A percentile compares a stretch with the other conserved stretches of the same genome.
phyloP scores from a whole-genome alignment of 2,888 invertebrate genomes.

The Syrphus vitripennis region DNA sequence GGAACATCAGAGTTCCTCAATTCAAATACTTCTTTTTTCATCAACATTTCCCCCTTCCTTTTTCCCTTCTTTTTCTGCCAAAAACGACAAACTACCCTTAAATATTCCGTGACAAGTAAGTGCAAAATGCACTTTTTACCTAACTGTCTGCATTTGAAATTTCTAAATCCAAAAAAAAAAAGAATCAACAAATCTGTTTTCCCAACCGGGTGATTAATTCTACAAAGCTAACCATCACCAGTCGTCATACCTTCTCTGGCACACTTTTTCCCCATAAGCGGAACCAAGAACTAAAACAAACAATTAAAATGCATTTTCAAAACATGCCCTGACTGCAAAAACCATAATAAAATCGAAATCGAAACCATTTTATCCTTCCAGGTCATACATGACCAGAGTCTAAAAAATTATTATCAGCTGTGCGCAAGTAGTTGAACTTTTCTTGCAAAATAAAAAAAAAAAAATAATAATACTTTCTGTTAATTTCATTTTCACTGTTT shows the following conservation, averaged over 20 bases:
- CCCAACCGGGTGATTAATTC: background rate
- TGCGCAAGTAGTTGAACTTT: background rate
- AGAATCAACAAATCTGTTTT: too few relatives aligned
- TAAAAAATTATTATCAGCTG: slow-evolving; percentile 45
- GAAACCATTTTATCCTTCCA: slow-evolving; percentile 59
- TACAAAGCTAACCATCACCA: background rate
- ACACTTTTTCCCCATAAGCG: background rate
- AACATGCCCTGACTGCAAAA: slow-evolving; percentile 5
- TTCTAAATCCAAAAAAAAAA: background rate
- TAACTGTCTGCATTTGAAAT: background rate
- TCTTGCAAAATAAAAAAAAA: background rate
- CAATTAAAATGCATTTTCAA: slow-evolving; percentile 3
- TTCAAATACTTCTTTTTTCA: too few relatives aligned
- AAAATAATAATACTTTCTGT: slow-evolving; percentile 46
- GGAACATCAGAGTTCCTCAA: too few relatives aligned
- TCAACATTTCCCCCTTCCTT: too few relatives aligned
- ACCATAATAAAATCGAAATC: slow-evolving; percentile 40
- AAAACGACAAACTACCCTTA: too few relatives aligned
- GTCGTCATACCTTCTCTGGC: background rate
- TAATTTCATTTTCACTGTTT: slow-evolving; percentile 51
- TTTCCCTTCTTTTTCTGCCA: too few relatives aligned
- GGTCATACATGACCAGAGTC: slow-evolving; percentile 48
- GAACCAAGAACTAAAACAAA: background rate
- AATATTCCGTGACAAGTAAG: too few relatives aligned
- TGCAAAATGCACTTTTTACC: background rate